These are phyloP conservation scores for Melanargia galathea DNA, from an alignment of 2,888 invertebrate genomes.

Conservation along the genomic window DNA sequence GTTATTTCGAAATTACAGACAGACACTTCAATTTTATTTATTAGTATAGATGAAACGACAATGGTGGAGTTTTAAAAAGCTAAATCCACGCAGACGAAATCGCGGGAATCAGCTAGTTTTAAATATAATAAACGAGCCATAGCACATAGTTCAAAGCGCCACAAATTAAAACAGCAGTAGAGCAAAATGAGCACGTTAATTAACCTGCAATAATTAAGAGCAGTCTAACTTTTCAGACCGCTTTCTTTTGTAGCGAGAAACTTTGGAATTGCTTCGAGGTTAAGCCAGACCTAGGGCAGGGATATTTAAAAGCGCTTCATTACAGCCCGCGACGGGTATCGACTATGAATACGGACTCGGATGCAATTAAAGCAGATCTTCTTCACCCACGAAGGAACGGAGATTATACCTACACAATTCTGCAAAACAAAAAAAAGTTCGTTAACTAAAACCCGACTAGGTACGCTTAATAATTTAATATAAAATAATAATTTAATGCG, in stretches of 20 bases:
- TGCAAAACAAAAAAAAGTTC: too few relatives aligned
- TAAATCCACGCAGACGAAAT: too few relatives aligned
- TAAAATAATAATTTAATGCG: too few relatives aligned
- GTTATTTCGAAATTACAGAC: too few relatives aligned
- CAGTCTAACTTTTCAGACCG: constrained; percentile 58
- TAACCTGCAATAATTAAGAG: constrained; percentile 65
- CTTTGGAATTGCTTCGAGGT: constrained; percentile 65
- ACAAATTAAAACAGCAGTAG: constrained; percentile 22
- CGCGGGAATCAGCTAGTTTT: too few relatives aligned
- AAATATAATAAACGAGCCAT: too few relatives aligned
- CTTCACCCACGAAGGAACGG: background rate
- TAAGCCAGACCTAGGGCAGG: constrained; percentile 59
- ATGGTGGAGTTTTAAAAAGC: too few relatives aligned
- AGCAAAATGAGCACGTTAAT: constrained; percentile 46
- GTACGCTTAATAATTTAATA: too few relatives aligned
- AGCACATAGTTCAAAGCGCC: constrained; percentile 4
- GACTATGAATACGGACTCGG: constrained; percentile 63
- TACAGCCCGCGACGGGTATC: constrained; percentile 62
- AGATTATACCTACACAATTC: background rate
- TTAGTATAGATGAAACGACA: too few relatives aligned
- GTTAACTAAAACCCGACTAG: too few relatives aligned
- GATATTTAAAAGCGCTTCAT: constrained; percentile 74
- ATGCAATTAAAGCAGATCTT: constrained; percentile 62
- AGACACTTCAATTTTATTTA: too few relatives aligned
- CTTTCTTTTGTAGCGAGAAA: constrained; percentile 60